A percentile compares a stretch with the other conserved stretches of the same genome.
Evolutionary conservation across 2,113 vertebrate species (phyloP).

Genomic region (Heloderma charlesbogerti): DNA sequence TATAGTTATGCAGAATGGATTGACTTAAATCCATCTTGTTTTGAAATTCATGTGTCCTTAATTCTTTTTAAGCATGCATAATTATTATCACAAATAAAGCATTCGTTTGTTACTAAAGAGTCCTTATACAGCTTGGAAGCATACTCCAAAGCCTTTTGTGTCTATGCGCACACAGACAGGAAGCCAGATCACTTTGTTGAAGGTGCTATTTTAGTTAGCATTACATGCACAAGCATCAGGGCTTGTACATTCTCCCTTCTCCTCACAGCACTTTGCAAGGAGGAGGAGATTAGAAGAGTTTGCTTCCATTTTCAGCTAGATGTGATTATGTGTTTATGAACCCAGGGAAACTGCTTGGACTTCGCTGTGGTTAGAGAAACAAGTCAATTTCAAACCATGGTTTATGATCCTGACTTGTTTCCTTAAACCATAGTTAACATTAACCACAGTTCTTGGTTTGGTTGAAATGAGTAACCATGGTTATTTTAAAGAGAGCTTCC

Average conservation of each 20-base stretch:
- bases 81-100: not conserved
- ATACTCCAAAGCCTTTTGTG: not conserved
- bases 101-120: not conserved
- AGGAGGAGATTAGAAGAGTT: not conserved
- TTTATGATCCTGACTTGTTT: not conserved
- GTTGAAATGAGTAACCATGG: not conserved
- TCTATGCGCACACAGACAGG: too few relatives aligned
- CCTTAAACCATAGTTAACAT: too few relatives aligned
- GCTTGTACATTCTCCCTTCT: not conserved
- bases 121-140: too few relatives aligned
- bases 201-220: too few relatives aligned
- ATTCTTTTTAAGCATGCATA: not conserved
- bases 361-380: not conserved
- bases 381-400: not conserved
- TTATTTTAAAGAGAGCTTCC: not conserved
- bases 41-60: not conserved
- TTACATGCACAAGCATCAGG: not conserved
- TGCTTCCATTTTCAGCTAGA: not conserved
- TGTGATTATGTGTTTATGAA: not conserved
- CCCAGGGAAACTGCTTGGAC: not conserved
- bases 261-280: not conserved
- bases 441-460: not conserved
- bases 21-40: not conserved
- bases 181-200: too few relatives aligned
- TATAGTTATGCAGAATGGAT: not conserved